Evolutionary conservation across 2,888 invertebrate genomes (phyloP), one percentile per base, ranked within the genome.

Genomic region (Harpagoxenus sublaevis): DNA sequence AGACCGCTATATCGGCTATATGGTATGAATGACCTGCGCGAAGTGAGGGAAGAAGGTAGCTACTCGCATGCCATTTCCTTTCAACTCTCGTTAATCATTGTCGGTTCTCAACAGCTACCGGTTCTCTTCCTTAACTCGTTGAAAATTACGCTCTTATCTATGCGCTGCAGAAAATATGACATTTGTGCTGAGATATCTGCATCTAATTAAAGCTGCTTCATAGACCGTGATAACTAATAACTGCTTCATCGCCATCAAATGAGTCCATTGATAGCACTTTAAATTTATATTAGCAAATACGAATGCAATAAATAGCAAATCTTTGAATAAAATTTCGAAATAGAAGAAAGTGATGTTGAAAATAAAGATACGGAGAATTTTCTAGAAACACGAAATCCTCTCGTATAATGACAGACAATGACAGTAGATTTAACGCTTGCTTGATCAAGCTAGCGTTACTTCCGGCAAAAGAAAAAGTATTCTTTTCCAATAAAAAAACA

Each of bases 11-110:
- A 48, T 48, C 12, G 28, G 70, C 23, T 48, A 10, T 31, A 48
- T 48, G n/a, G 28, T 81, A 81, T 81, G 73, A 81, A 73, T 81
- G 73, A 81, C 73, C 53, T n/a, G 60, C 18, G 60, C 48, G 35
- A 73, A 81, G 18, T 18, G 23, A 35, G 12, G 35, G 12, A 60
- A 71, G 35, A 57, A 48, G 28, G 0, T 60, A 60, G 28, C 23
- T 79, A 39, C 79, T 60, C 68, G 48, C 23, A 18, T 45, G 35
- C 73, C 8, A 4, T 57, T 70, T 79, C 28, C 71, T 71, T 60
- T 79, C 71, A 39, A 70, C 15, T 71, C 71, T 60, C 28, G 12
- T 78, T 68, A 55, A 60, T 79, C 48, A 60, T 48, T 57, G 45
- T 71, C 35, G 3, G 35, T 60, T 23, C 18, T 55, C 18, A 39